Percentiles rank a stretch among this genome's conserved stretches.
Evolutionary conservation across 2,888 invertebrate species (phyloP).

Genomic region (Amblyjoppa proteus): DNA sequence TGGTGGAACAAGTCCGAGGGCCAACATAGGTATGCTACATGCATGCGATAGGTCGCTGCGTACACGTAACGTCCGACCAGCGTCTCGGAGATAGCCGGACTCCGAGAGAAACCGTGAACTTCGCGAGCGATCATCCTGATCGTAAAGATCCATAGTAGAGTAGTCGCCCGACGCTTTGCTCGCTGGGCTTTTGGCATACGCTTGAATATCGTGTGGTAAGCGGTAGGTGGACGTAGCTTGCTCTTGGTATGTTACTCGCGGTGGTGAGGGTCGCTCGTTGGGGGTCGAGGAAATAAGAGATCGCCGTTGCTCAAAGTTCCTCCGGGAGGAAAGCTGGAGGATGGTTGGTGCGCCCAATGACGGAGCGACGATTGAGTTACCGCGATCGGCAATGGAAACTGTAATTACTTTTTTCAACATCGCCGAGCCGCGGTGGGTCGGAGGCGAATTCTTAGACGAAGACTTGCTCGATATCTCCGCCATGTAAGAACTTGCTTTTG

Average conservation of each 20-base stretch:
- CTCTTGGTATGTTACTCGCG: slow-evolving; percentile 3
- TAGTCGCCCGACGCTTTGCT: slow-evolving; percentile 44
- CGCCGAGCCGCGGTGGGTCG: too few relatives aligned
- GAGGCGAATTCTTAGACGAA: too few relatives aligned
- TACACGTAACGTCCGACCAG: slow-evolving; percentile 43
- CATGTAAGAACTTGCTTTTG: too few relatives aligned
- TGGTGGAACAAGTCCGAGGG: slow-evolving; percentile 68
- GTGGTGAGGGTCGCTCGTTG: slow-evolving; percentile 10
- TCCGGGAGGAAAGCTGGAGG: not conserved
- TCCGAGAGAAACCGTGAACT: slow-evolving; percentile 48
- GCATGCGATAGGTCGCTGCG: slow-evolving; percentile 26
- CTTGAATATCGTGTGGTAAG: slow-evolving; percentile 51
- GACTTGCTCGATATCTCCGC: too few relatives aligned
- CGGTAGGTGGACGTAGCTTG: slow-evolving; percentile 15
- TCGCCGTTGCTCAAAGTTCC: slow-evolving; percentile 21
- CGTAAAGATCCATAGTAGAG: slow-evolving; percentile 61
- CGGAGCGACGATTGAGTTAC: not conserved
- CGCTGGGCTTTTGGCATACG: slow-evolving; percentile 51
- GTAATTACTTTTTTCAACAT: too few relatives aligned
- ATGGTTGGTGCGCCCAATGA: not conserved
- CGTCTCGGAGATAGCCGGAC: slow-evolving; percentile 40
- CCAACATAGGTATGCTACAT: slow-evolving; percentile 25
- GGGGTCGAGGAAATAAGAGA: slow-evolving; percentile 40
- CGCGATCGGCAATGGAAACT: too few relatives aligned
- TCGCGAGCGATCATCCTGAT: slow-evolving; percentile 57